Evolutionary conservation across 2,797 vertebrate species (phyloP).

Genomic region (Aphelocoma californica): DNA sequence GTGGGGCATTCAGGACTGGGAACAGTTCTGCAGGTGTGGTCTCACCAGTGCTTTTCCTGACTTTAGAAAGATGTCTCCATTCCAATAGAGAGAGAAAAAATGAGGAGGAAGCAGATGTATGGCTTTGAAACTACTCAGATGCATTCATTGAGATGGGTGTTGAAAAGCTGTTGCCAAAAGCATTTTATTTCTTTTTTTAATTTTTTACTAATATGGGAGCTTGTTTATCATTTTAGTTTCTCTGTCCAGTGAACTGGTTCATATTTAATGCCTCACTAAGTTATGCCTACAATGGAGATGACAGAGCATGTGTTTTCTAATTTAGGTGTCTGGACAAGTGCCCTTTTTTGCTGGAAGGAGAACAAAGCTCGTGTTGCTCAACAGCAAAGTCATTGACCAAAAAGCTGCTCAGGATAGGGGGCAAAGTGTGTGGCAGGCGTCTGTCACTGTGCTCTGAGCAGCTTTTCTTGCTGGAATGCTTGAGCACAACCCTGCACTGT

Average conservation of each 20-base stretch:
- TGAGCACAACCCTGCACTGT: neutral
- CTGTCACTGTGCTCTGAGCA: neutral
- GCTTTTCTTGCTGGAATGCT: neutral
- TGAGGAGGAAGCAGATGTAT: neutral
- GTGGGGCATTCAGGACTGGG: neutral
- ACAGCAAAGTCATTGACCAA: neutral
- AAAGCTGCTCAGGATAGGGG: neutral
- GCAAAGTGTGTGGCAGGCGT: neutral
- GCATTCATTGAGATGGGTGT: neutral
- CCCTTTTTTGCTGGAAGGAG: neutral
- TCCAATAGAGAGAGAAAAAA: neutral
- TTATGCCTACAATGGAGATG: neutral
- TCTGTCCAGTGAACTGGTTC: slow-evolving; percentile 26
- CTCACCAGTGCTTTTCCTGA: neutral
- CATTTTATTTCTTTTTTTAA: neutral
- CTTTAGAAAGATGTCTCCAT: neutral
- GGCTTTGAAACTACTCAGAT: neutral
- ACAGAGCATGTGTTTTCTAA: neutral
- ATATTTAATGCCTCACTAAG: slow-evolving; percentile 18
- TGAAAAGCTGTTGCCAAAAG: neutral
- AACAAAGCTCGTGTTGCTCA: neutral
- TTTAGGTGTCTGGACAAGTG: neutral
- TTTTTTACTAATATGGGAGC: neutral
- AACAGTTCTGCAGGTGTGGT: neutral
- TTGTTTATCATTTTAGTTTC: neutral